Conservation (phyloP, 2,888 invertebrate species). For the Pegoplata infirma region DNA sequence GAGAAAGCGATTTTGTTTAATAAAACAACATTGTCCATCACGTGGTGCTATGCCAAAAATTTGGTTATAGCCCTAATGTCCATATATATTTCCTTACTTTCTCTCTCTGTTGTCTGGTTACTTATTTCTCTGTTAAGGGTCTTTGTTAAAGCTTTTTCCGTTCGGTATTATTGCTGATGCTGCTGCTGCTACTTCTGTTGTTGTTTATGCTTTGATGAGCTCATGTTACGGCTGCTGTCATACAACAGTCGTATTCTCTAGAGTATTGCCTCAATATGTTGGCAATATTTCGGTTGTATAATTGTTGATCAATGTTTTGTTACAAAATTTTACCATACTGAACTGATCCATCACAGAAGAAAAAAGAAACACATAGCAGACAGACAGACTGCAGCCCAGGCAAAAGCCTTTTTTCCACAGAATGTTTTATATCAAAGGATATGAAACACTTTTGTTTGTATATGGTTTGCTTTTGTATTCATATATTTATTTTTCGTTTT, state of each 20-base stretch:
- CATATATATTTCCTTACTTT: constrained; percentile 19
- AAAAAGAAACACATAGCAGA: not conserved
- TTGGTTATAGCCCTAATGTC: too few species aligned
- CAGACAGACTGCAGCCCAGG: not conserved
- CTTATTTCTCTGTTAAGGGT: constrained; percentile 12
- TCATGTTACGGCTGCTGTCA: constrained; percentile 43
- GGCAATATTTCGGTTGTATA: constrained; percentile 47
- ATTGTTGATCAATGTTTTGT: constrained; percentile 53
- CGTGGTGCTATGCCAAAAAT: too few species aligned
- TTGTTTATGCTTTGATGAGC: constrained; percentile 42
- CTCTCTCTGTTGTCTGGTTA: not conserved
- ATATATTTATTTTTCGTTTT: not conserved
- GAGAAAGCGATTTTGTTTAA: too few species aligned
- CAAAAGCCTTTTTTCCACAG: too few species aligned
- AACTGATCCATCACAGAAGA: constrained; percentile 29
- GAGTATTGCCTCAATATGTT: constrained; percentile 48
- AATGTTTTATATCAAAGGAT: constrained; percentile 21
- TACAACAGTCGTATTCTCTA: constrained; percentile 35
- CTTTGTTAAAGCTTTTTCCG: constrained; percentile 36
- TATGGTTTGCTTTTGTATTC: constrained; percentile 24
- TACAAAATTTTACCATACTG: constrained; percentile 2
- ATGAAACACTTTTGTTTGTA: constrained; percentile 9
- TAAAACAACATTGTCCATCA: too few species aligned
- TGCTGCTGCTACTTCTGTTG: not conserved
- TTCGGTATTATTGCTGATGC: not conserved